Percentiles rank a stretch among this genome's conserved stretches.
phyloP scores from a whole-genome alignment of 2,113 vertebrate species.

The Ptyas mucosa region DNA sequence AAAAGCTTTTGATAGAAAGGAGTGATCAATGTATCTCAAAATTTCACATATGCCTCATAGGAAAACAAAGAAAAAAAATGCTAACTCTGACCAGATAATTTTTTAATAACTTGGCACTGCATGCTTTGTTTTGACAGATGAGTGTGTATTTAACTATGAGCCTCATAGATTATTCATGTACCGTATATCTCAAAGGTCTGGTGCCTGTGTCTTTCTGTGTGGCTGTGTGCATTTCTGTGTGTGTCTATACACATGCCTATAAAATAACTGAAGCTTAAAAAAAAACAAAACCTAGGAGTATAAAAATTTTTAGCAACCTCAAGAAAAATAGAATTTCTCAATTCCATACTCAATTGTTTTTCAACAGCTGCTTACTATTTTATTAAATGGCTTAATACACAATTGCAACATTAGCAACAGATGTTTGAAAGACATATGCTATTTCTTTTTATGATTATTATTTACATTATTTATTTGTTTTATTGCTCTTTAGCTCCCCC shows the following conservation, averaged over 20 bases:
- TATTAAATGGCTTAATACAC: not conserved
- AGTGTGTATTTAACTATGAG: not conserved
- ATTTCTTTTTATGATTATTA: not conserved
- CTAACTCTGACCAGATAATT: not conserved
- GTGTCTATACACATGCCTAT: not conserved
- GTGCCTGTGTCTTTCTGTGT: not conserved
- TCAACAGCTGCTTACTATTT: not conserved
- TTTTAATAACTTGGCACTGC: slow-evolving; percentile 1
- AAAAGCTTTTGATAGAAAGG: not conserved
- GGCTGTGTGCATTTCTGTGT: not conserved
- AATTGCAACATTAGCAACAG: not conserved
- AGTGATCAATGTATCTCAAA: not conserved
- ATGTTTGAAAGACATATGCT: not conserved
- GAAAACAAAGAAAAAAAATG: not conserved
- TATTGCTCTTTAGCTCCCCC: not conserved
- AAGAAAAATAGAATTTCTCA: slow-evolving; percentile 36
- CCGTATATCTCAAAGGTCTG: not conserved
- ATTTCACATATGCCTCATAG: not conserved
- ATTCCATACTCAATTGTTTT: slow-evolving; percentile 32
- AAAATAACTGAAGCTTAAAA: slow-evolving; percentile 54
- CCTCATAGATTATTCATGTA: slow-evolving; percentile 12
- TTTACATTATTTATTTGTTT: not conserved
- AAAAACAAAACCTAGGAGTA: slow-evolving; percentile 58
- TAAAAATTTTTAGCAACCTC: slow-evolving; percentile 41
- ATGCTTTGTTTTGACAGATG: slow-evolving; percentile 14